Base-by-base conservation (phyloP, 1,140 invertebrate species). In the Heliothis virescens region DNA sequence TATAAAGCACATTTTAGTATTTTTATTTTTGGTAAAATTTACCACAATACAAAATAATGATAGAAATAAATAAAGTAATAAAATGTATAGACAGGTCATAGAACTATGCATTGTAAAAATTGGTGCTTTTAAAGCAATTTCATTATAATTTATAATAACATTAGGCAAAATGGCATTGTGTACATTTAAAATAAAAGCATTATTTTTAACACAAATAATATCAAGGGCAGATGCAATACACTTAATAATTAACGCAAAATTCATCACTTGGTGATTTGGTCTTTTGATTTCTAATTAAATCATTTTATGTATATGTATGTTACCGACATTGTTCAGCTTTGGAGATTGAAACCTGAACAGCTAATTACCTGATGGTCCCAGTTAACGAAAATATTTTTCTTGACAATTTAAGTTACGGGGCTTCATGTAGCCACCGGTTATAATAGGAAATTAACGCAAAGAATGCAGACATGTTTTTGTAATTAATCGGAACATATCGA, bases 11-110 rank as follows among this genome's bases (percentile, higher is more conserved):
- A 94, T 93, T 94, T 94, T 94, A 94, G 92, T 94, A 93, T 91
- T 93, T 93, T 94, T 94, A 94, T 94, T 94, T 94, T 94, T 93
- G 93, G 93, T 94, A 94, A 93, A 94, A 92, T 94, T 94, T 93
- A 94, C 93, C 93, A 93, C 90, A 93, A 92, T 93, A 94, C 92
- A 93, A 94, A 94, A 93, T 94, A 93, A 93, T 94, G 87, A 94
- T 93, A 92, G 91, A 93, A 94, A 94, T 94, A 94, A 94, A 94
- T 94, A 94, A 94, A 93, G 87, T 93, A 94, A 92, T 94, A 93
- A 92, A 92, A 90, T 93, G 91, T 94, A 92, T 92, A 94, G 93
- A 93, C 93, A 93, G 91, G 93, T 91, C 91, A 93, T 93, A 93
- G 91, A 92, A 91, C 91, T 93, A 93, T 93, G 91, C 88, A 93